phyloP scores from a whole-genome alignment of 1,140 invertebrate species.

The Pseudomyrmex dendroicus region DNA sequence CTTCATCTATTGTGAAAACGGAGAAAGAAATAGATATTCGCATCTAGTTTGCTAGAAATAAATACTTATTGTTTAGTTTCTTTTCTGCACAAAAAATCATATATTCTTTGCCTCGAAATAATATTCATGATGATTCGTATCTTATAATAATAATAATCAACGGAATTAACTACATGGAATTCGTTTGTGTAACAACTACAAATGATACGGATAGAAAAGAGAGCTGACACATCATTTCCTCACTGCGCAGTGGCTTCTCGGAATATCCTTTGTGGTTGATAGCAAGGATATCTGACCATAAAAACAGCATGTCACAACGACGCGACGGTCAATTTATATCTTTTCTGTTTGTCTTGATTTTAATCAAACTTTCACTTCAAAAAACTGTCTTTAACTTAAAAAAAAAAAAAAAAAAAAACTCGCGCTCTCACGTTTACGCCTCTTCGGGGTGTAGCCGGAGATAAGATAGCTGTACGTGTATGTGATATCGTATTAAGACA shows the following conservation, averaged over 20 bases:
- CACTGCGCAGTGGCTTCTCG: conserved; percentile 63
- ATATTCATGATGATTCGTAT: no score
- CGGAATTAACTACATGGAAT: not conserved
- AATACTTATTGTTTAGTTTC: no score
- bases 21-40: no score
- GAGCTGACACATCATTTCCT: conserved; percentile 59
- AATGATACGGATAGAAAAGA: conserved; percentile 34
- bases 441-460: conserved; percentile 68
- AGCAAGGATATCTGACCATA: conserved; percentile 66
- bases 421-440: conserved; percentile 72
- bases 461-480: conserved; percentile 67
- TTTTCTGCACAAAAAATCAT: no score
- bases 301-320: conserved; percentile 14
- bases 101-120: no score
- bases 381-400: conserved; percentile 48
- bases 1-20: no score
- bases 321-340: conserved; percentile 27
- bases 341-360: conserved; percentile 64
- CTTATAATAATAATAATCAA: no score
- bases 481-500: conserved; percentile 49
- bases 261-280: conserved; percentile 75
- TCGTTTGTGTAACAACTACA: no score
- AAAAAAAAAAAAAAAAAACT: conserved; percentile 66
- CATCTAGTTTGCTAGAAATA: no score
- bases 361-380: not conserved